Conservation (phyloP, 1,140 invertebrate species). For the Charaxes varanes region DNA sequence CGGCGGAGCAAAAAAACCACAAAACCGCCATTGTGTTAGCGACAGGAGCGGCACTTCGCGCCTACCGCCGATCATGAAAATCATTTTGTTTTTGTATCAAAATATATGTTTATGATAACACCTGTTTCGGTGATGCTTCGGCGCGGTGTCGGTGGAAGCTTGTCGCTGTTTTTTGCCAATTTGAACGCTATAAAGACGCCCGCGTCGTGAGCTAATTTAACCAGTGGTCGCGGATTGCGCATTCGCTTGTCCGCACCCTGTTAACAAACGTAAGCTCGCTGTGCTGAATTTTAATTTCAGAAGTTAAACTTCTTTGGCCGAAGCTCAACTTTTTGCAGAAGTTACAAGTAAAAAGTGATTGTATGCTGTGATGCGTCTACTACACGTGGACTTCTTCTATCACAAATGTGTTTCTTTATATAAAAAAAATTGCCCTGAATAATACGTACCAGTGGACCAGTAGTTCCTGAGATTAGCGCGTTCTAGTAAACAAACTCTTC, state of each 20-base stretch:
- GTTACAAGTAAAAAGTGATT: no score
- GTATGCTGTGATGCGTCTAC: no score
- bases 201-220: conserved; percentile 69
- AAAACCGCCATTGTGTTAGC: conserved; percentile 71
- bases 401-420: no score
- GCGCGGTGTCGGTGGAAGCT: conserved; percentile 64
- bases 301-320: no score
- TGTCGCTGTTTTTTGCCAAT: conserved; percentile 72
- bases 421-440: no score
- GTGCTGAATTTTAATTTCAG: neutral
- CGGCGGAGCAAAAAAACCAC: conserved; percentile 62
- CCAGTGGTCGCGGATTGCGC: conserved; percentile 66
- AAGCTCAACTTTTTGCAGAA: no score
- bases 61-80: conserved; percentile 72
- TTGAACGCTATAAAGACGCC: conserved; percentile 71
- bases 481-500: no score
- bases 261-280: neutral
- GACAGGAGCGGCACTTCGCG: conserved; percentile 68
- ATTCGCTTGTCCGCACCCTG: conserved; percentile 48
- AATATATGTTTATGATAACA: conserved; percentile 75
- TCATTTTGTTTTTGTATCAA: conserved; percentile 72
- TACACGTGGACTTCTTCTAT: no score
- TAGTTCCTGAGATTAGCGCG: no score
- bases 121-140: conserved; percentile 71
- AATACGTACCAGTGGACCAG: no score